These are phyloP conservation scores for Pantala flavescens DNA, from an alignment of 1,140 invertebrate species.

Conservation along the genomic window DNA sequence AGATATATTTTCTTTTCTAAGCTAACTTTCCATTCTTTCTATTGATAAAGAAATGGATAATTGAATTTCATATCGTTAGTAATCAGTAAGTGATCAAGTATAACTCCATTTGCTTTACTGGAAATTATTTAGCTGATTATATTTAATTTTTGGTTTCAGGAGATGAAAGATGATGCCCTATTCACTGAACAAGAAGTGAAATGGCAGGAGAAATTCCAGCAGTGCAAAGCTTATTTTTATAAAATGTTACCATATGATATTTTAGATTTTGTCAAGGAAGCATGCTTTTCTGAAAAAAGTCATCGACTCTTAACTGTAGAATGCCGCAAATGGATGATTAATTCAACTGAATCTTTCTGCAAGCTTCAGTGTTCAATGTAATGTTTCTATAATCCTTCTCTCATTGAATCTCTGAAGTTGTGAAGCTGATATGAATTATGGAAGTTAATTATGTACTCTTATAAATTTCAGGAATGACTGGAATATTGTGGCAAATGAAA, in stretches of 20 bases:
- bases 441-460: neutral
- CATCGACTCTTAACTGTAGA: neutral
- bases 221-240: neutral
- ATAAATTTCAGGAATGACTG: neutral
- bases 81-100: too few relatives aligned
- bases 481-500: neutral
- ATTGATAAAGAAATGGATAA: too few relatives aligned
- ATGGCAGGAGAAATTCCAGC: slow-evolving; percentile 4
- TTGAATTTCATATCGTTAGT: too few relatives aligned
- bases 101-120: too few relatives aligned
- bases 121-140: too few relatives aligned
- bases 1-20: too few relatives aligned
- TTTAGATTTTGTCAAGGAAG: neutral
- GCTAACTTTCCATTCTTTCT: too few relatives aligned
- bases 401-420: neutral
- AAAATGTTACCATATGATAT: slow-evolving; percentile 2
- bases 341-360: neutral
- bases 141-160: neutral
- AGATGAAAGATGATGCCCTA: neutral
- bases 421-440: neutral
- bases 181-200: neutral
- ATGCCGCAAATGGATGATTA: neutral
- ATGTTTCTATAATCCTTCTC: neutral
- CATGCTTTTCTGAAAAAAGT: neutral
- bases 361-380: slow-evolving; percentile 7